A percentile compares a stretch with the other conserved stretches of the same genome.
Conservation (phyloP, 2,113 vertebrate genomes). For the Trematomus loennbergii region DNA sequence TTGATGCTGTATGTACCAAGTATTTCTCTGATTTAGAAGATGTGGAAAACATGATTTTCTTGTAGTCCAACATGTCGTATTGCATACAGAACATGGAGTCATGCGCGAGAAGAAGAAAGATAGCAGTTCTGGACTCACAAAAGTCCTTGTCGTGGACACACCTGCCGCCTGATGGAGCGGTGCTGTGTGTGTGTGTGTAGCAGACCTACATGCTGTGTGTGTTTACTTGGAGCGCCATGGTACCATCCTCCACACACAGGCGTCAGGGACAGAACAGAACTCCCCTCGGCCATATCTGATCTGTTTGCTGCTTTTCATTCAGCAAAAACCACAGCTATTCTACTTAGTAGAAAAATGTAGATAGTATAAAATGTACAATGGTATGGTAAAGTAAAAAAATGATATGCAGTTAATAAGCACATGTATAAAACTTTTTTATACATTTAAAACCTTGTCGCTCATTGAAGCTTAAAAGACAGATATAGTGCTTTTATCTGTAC, state of each 20-base stretch:
- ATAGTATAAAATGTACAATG: constrained; percentile 81
- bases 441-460: constrained; percentile 86
- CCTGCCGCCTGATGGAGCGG: constrained; percentile 16
- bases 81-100: constrained; percentile 45
- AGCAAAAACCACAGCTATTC: constrained; percentile 82
- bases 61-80: constrained; percentile 44
- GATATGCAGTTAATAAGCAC: constrained; percentile 86
- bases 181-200: constrained; percentile 11
- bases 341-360: constrained; percentile 90
- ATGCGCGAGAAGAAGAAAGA: constrained; percentile 21
- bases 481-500: constrained; percentile 84
- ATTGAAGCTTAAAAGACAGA: constrained; percentile 80
- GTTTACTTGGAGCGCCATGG: constrained; percentile 38
- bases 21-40: constrained; percentile 30
- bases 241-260: constrained; percentile 42
- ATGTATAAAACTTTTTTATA: constrained; percentile 90
- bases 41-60: constrained; percentile 33
- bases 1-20: constrained; percentile 78
- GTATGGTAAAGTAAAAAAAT: constrained; percentile 80
- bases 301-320: constrained; percentile 61
- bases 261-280: constrained; percentile 56
- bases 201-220: constrained; percentile 43
- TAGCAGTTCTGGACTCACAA: constrained; percentile 39
- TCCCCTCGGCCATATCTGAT: constrained; percentile 43
- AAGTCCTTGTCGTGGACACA: constrained; percentile 34